Conservation (phyloP, 2,113 vertebrate species). For the Bambusicola thoracicus region DNA sequence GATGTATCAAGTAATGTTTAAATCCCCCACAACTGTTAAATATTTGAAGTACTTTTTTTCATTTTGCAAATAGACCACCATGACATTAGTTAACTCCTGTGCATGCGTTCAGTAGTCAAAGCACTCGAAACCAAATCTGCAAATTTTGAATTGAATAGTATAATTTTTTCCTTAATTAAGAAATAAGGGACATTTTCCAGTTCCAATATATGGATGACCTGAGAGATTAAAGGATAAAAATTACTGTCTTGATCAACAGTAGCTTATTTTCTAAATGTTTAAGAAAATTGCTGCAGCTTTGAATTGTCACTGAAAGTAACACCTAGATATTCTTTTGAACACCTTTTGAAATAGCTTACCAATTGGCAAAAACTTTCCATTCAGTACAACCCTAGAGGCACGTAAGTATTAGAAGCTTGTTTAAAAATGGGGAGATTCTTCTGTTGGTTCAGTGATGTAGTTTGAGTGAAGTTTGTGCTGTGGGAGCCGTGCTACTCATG, state of each 20-base stretch:
- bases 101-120: neutral
- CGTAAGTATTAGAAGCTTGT: neutral
- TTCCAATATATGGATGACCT: neutral
- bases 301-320: neutral
- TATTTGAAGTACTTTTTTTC: neutral
- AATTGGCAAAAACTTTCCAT: neutral
- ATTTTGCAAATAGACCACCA: neutral
- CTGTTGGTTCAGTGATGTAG: neutral
- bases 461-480: neutral
- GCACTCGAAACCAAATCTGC: neutral
- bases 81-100: neutral
- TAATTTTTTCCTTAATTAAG: neutral
- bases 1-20: neutral
- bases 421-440: neutral
- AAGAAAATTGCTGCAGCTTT: neutral
- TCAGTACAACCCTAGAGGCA: neutral
- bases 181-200: neutral
- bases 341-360: neutral
- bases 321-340: neutral
- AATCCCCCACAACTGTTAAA: neutral
- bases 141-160: neutral
- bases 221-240: neutral
- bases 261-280: neutral
- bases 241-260: neutral
- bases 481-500: neutral